phyloP scores from a whole-genome alignment of 2,888 invertebrate species.

The Empis livida region DNA sequence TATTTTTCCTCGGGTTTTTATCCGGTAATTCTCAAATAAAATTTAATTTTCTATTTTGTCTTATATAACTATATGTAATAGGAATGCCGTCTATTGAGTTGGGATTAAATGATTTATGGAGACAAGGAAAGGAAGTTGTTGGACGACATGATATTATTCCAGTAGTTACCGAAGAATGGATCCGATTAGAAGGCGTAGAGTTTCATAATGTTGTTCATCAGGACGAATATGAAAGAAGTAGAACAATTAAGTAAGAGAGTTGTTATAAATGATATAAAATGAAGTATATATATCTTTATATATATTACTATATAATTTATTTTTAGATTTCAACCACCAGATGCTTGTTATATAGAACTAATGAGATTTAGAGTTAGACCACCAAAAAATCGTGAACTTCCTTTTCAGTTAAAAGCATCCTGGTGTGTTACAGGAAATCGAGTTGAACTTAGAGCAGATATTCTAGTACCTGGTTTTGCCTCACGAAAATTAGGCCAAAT shows the following conservation, averaged over 20 bases:
- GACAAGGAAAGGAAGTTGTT: conserved; percentile 99
- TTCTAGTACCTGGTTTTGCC: conserved; percentile 92
- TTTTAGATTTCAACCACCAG: conserved; percentile 83
- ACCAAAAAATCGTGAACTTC: conserved; percentile 91
- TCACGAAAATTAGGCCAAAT: conserved; percentile 91
- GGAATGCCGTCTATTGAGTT: conserved; percentile 95
- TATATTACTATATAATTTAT: conserved; percentile 1
- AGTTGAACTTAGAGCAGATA: conserved; percentile 90
- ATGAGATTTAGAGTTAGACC: conserved; percentile 91
- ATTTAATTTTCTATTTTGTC: background rate
- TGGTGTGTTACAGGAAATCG: conserved; percentile 80
- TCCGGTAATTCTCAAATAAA: conserved; percentile 46
- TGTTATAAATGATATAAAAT: background rate
- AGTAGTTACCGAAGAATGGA: conserved; percentile 98
- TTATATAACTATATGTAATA: conserved; percentile 19
- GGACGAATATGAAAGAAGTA: conserved; percentile 73
- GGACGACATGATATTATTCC: conserved; percentile 98
- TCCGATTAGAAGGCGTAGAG: conserved; percentile 83
- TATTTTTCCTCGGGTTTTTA: conserved; percentile 93
- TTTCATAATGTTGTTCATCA: conserved; percentile 90
- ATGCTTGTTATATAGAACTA: conserved; percentile 95
- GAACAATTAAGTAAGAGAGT: conserved; percentile 65
- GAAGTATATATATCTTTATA: background rate
- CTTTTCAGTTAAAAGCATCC: conserved; percentile 82
- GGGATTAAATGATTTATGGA: conserved; percentile 91